phyloP scores from a whole-genome alignment of 2,888 invertebrate species.

The Drosophila lacicola region DNA sequence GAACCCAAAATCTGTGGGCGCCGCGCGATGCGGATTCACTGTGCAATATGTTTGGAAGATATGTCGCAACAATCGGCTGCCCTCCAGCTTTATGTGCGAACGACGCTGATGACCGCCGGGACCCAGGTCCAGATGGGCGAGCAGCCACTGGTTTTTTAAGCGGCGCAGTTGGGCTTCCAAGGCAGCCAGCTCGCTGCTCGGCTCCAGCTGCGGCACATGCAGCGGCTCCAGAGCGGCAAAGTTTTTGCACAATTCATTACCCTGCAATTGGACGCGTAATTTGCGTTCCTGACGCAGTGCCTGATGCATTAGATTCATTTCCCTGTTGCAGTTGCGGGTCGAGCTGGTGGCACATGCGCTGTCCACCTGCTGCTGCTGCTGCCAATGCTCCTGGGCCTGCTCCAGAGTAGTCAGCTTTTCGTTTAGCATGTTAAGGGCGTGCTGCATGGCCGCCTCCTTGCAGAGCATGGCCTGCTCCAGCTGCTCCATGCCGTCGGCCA shows the following conservation, averaged over 20 bases:
- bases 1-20: slow-evolving; percentile 81
- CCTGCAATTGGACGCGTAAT: slow-evolving; percentile 86
- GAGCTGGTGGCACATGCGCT: slow-evolving; percentile 76
- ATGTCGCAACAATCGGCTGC: slow-evolving; percentile 75
- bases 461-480: slow-evolving; percentile 88
- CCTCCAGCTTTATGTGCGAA: slow-evolving; percentile 72
- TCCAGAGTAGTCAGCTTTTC: slow-evolving; percentile 96
- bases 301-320: slow-evolving; percentile 67
- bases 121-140: slow-evolving; percentile 71
- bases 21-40: slow-evolving; percentile 82
- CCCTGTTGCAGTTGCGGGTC: slow-evolving; percentile 65
- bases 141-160: slow-evolving; percentile 78
- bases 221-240: slow-evolving; percentile 86
- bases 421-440: slow-evolving; percentile 96
- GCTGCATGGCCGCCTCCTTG: slow-evolving; percentile 97
- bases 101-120: slow-evolving; percentile 51
- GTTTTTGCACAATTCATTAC: slow-evolving; percentile 85
- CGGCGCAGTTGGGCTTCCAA: slow-evolving; percentile 81
- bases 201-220: slow-evolving; percentile 84
- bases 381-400: slow-evolving; percentile 93
- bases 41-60: slow-evolving; percentile 83
- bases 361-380: slow-evolving; percentile 89
- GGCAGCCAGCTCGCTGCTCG: slow-evolving; percentile 58
- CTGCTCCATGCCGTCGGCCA: slow-evolving; percentile 89
- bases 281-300: slow-evolving; percentile 86